Conservation (phyloP, 2,113 vertebrate genomes). For the Plotosus lineatus region DNA sequence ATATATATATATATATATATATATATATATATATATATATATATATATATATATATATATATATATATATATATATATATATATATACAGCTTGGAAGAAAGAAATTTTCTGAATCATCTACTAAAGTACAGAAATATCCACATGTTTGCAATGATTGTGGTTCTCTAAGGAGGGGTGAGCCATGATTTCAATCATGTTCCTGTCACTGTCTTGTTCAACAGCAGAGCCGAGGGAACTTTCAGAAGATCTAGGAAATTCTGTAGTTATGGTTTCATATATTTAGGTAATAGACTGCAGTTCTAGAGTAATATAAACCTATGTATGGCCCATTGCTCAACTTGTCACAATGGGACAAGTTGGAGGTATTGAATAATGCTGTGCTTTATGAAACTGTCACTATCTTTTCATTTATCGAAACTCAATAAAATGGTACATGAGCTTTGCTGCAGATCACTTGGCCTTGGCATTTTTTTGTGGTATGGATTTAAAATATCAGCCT, state of each 20-base stretch:
- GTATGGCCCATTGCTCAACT: not conserved
- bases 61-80: too few species aligned
- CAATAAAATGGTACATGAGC: not conserved
- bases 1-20: too few species aligned
- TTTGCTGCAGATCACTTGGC: not conserved
- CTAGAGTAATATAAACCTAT: constrained; percentile 14
- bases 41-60: too few species aligned
- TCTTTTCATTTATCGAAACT: not conserved
- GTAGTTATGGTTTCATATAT: constrained; percentile 16
- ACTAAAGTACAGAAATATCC: constrained; percentile 16
- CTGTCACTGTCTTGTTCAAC: constrained; percentile 1
- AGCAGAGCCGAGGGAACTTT: not conserved
- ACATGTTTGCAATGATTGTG: constrained; percentile 3
- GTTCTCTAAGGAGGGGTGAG: constrained; percentile 1
- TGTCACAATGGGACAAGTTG: not conserved
- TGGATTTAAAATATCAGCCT: not conserved
- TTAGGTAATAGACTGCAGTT: not conserved
- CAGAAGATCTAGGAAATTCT: not conserved
- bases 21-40: too few species aligned
- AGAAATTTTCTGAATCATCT: constrained; percentile 9
- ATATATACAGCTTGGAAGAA: not conserved
- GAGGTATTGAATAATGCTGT: not conserved
- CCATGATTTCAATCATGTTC: constrained; percentile 1
- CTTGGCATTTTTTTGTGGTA: not conserved
- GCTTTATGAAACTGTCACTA: not conserved